Evolutionary conservation across 2,113 vertebrate species (phyloP).

Genomic region (Sphyrna mokarran): DNA sequence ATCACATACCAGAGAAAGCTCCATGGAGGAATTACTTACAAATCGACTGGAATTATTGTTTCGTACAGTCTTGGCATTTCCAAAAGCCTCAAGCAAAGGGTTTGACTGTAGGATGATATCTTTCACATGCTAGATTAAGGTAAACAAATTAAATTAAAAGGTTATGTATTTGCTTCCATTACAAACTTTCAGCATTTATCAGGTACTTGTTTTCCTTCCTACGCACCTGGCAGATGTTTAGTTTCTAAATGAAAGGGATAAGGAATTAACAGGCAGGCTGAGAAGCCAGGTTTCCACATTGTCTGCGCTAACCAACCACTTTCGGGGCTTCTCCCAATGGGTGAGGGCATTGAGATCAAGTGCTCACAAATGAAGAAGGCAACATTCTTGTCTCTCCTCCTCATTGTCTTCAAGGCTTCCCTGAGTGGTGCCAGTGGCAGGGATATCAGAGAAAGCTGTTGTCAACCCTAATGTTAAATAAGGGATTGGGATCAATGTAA

Average conservation of each 20-base stretch:
- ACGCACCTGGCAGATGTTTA: neutral
- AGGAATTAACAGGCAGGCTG: neutral
- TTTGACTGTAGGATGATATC: slow-evolving; percentile 73
- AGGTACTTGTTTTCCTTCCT: neutral
- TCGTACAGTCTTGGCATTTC: slow-evolving; percentile 68
- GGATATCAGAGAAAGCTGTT: neutral
- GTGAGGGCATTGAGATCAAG: neutral
- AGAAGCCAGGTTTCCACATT: neutral
- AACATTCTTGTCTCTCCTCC: neutral
- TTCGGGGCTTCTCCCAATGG: neutral
- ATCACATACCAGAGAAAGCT: neutral
- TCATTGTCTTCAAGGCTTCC: neutral
- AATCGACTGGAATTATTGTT: slow-evolving; percentile 76
- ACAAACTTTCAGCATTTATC: too few relatives aligned
- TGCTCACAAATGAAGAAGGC: neutral
- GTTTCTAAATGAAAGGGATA: neutral
- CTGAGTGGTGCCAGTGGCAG: neutral
- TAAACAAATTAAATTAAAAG: neutral
- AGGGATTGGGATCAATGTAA: neutral
- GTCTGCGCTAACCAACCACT: neutral
- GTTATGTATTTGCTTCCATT: neutral
- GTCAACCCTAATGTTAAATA: neutral
- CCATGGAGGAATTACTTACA: slow-evolving; percentile 51
- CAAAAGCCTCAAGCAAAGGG: slow-evolving; percentile 67
- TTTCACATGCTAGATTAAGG: slow-evolving; percentile 60